Percentiles rank a stretch among this genome's conserved stretches.
phyloP scores from a whole-genome alignment of 2,888 invertebrate species.

The Geophilus truncorum region DNA sequence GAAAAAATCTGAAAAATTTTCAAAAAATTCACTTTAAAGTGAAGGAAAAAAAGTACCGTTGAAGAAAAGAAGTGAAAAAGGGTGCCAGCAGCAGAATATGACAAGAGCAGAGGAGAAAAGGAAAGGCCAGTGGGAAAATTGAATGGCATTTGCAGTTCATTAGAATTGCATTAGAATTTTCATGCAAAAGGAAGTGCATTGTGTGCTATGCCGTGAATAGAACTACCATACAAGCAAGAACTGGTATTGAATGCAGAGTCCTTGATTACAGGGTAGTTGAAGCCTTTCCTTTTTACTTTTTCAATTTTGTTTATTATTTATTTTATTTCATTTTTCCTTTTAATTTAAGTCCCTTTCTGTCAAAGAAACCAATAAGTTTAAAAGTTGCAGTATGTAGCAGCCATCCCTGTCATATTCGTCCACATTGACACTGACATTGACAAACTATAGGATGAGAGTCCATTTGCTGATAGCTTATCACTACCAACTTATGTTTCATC shows the following conservation, averaged over 20 bases:
- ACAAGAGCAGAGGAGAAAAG: neutral
- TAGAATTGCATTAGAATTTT: neutral
- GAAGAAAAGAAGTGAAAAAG: constrained; percentile 13
- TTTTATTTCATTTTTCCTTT: no score
- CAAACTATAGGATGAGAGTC: neutral
- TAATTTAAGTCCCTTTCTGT: neutral
- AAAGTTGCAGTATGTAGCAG: neutral
- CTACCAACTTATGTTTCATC: neutral
- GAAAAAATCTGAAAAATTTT: neutral
- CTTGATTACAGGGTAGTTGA: neutral
- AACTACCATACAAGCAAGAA: neutral
- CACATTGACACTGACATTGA: neutral
- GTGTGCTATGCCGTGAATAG: neutral
- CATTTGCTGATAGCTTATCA: neutral
- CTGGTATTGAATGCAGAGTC: neutral
- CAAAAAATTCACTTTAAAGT: neutral
- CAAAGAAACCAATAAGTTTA: neutral
- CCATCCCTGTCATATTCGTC: constrained; percentile 22
- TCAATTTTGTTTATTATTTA: no score
- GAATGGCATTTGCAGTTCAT: neutral
- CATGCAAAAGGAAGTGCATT: neutral
- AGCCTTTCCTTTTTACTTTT: neutral
- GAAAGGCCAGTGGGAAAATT: neutral
- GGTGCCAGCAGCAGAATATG: neutral
- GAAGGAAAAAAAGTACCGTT: neutral